These are phyloP conservation scores for Drosophila triauraria DNA, from an alignment of 1,140 invertebrate species.

Conservation along the genomic window DNA sequence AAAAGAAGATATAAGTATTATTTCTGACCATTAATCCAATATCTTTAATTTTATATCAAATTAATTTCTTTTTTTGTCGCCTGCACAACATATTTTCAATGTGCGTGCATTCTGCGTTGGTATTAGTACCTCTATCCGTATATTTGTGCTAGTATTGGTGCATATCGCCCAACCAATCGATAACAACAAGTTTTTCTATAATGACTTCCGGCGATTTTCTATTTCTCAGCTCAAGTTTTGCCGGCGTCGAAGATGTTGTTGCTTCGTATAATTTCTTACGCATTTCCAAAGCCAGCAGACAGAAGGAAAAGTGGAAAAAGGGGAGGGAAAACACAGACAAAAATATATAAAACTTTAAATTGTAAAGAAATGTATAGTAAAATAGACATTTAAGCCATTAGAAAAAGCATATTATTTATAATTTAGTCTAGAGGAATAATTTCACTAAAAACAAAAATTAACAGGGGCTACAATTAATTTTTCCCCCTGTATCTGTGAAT, in stretches of 20 bases:
- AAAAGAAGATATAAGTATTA: background rate
- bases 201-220: slow-evolving; percentile 83
- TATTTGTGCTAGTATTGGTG: slow-evolving; percentile 42
- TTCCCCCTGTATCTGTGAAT: slow-evolving; percentile 5
- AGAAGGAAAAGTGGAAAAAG: slow-evolving; percentile 7
- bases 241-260: slow-evolving; percentile 60
- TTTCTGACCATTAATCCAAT: background rate
- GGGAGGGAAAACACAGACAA: slow-evolving; percentile 9
- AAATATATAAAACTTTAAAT: background rate
- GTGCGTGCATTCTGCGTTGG: slow-evolving; percentile 17
- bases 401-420: background rate
- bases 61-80: background rate
- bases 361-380: too few species aligned
- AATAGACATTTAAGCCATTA: background rate
- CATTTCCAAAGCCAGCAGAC: slow-evolving; percentile 71
- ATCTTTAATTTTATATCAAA: background rate
- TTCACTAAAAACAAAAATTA: background rate
- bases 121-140: background rate
- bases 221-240: slow-evolving; percentile 79
- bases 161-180: slow-evolving; percentile 80
- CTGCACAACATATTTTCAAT: slow-evolving; percentile 6
- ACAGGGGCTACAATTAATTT: too few species aligned
- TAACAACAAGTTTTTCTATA: slow-evolving; percentile 83
- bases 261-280: slow-evolving; percentile 80
- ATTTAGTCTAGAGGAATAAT: background rate